phyloP scores from a whole-genome alignment of 1,140 invertebrate genomes.

The Radopholus similis region DNA sequence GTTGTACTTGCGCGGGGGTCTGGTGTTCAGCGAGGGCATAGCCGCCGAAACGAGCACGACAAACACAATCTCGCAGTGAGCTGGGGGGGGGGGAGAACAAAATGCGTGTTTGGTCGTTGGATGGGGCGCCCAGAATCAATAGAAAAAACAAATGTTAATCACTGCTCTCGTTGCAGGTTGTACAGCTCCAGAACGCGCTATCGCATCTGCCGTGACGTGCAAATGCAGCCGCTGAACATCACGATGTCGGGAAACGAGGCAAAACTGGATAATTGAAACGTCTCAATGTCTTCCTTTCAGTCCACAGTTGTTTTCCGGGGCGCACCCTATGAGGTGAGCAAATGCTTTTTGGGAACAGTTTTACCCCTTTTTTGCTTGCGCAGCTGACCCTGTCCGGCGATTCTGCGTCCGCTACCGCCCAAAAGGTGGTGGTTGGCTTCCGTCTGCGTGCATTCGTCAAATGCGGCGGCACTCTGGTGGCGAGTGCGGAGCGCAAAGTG shows the following conservation, averaged over 20 bases:
- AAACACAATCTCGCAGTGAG: too few species aligned
- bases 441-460: constrained; percentile 31
- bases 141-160: neutral
- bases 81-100: neutral
- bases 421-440: constrained; percentile 41
- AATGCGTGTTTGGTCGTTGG: too few species aligned
- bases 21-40: constrained; percentile 7
- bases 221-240: constrained; percentile 7
- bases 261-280: neutral
- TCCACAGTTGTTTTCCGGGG: constrained; percentile 47
- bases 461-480: constrained; percentile 50
- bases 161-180: neutral
- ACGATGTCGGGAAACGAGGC: constrained; percentile 7
- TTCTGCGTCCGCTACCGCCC: neutral
- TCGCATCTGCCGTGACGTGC: constrained; percentile 7
- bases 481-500: constrained; percentile 29
- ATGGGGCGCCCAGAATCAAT: neutral
- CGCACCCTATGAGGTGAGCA: constrained; percentile 49
- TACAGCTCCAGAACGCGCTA: neutral
- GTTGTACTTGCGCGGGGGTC: constrained; percentile 7
- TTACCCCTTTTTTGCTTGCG: too few species aligned
- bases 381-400: constrained; percentile 31
- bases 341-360: too few species aligned
- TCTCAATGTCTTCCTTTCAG: constrained; percentile 15
- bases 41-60: neutral